A percentile compares a stretch with the other conserved stretches of the same genome.
phyloP scores from a whole-genome alignment of 2,797 vertebrate genomes.

The Leucoraja ocellata region DNA sequence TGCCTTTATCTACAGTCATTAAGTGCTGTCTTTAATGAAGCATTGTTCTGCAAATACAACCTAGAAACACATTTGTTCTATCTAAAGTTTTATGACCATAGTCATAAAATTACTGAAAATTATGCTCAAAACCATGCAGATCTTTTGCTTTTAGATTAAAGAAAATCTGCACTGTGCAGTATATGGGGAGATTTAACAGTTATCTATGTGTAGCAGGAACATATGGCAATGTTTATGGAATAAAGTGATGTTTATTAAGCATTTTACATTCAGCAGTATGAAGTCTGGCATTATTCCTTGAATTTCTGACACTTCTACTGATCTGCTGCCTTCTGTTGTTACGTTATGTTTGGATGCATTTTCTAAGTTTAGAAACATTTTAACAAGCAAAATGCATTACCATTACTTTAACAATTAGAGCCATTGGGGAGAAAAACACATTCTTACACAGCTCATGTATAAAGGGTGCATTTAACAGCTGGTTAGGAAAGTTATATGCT shows the following conservation, averaged over 20 bases:
- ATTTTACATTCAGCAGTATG: background rate
- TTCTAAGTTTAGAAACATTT: slow-evolving; percentile 1
- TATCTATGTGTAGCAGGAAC: background rate
- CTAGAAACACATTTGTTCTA: no score
- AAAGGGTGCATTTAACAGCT: background rate
- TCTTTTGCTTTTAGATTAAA: no score
- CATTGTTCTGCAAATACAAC: no score
- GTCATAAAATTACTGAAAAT: no score
- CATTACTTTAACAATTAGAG: background rate
- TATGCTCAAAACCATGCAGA: no score
- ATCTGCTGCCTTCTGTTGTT: background rate
- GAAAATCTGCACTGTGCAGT: no score
- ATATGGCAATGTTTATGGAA: slow-evolving; percentile 23
- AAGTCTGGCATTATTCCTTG: slow-evolving; percentile 28
- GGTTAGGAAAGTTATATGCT: background rate
- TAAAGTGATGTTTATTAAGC: slow-evolving; percentile 9
- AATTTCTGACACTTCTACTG: background rate
- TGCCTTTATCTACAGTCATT: background rate
- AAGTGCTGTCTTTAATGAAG: no score
- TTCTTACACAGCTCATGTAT: background rate
- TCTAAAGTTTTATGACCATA: no score
- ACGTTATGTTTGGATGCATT: background rate
- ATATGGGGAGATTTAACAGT: no score
- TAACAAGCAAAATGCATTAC: background rate
- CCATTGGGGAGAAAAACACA: background rate